phyloP scores from a whole-genome alignment of 2,888 invertebrate genomes.

The Lasioglossum villosulum region DNA sequence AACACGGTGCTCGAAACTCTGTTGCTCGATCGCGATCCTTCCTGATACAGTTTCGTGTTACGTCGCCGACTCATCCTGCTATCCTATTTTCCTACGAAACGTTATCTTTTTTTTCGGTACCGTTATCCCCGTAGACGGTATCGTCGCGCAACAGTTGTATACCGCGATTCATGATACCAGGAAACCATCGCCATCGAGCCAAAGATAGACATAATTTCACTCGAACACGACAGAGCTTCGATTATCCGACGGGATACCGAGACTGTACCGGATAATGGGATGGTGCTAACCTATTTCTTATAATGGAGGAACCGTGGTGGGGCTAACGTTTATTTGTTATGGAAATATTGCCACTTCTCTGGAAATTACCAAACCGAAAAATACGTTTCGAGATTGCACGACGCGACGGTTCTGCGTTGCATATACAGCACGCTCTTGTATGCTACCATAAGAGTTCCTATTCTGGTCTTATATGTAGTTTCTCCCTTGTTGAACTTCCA shows the following conservation, averaged over 20 bases:
- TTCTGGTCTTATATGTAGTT: neutral
- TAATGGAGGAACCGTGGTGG: neutral
- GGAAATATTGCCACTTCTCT: neutral
- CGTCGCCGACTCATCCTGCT: constrained; percentile 27
- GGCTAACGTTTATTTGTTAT: constrained; percentile 1
- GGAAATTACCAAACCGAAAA: neutral
- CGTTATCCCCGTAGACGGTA: constrained; percentile 39
- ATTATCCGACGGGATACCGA: neutral
- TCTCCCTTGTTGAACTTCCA: neutral
- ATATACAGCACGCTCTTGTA: neutral
- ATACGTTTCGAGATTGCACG: neutral
- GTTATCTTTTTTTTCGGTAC: constrained; percentile 41
- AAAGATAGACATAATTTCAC: neutral
- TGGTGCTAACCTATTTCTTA: neutral
- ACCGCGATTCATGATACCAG: constrained; percentile 24
- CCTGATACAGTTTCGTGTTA: constrained; percentile 52
- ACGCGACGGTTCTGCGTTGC: neutral
- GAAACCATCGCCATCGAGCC: neutral
- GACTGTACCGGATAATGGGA: neutral
- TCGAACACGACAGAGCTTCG: neutral
- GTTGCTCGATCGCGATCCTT: constrained; percentile 8
- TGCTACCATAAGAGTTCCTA: neutral
- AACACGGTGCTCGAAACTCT: constrained; percentile 12
- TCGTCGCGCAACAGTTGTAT: constrained; percentile 19
- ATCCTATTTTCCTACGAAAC: constrained; percentile 53